Conservation (phyloP, 2,797 vertebrate species). For the Eidolon dupreanum region DNA sequence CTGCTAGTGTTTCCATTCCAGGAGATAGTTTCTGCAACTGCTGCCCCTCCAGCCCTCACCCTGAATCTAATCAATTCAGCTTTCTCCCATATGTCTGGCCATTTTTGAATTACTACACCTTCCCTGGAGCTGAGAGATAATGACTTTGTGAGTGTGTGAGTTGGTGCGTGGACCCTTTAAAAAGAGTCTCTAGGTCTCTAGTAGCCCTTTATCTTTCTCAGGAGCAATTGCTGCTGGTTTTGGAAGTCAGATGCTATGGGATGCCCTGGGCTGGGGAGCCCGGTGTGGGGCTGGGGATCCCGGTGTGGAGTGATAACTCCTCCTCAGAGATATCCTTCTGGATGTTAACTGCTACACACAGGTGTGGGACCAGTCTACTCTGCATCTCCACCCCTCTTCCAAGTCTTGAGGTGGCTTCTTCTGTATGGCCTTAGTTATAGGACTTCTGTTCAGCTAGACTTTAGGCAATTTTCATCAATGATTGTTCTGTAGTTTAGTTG, state of each 20-base stretch:
- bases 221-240: not conserved
- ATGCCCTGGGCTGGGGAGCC: not conserved
- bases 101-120: not conserved
- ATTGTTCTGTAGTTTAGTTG: not conserved
- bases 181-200: not conserved
- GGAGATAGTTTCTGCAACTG: not conserved
- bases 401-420: not conserved
- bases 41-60: not conserved
- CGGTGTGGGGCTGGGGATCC: not conserved
- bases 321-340: not conserved
- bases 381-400: not conserved
- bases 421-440: too few species aligned
- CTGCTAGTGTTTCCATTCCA: not conserved
- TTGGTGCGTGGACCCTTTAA: not conserved
- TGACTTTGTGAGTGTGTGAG: not conserved
- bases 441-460: too few species aligned
- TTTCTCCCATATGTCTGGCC: not conserved
- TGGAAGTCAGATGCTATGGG: too few species aligned
- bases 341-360: not conserved
- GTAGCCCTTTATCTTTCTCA: not conserved
- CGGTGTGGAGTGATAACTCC: too few species aligned
- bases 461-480: too few species aligned
- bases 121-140: not conserved
- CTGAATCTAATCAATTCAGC: not conserved
- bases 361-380: not conserved